Percentiles rank a stretch among this genome's conserved stretches.
Evolutionary conservation across 2,888 invertebrate species (phyloP).

Genomic region (Acronicta psi): DNA sequence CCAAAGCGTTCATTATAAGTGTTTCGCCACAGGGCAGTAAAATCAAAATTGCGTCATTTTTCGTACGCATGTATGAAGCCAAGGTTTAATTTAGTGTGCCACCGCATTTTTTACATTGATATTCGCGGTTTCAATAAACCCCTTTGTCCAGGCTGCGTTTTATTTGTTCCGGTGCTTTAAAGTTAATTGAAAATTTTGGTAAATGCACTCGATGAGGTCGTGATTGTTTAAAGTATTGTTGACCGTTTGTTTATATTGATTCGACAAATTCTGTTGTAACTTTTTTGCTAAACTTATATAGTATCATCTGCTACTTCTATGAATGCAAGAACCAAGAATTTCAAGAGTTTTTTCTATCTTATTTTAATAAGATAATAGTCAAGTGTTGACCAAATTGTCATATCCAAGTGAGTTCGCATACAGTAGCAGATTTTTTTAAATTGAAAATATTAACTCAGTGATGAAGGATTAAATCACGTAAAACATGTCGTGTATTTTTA

Average conservation of each 20-base stretch:
- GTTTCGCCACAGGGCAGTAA: conserved; percentile 48
- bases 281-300: neutral
- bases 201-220: conserved; percentile 67
- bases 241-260: conserved; percentile 23
- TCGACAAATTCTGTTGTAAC: conserved; percentile 6
- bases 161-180: conserved; percentile 77
- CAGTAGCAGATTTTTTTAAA: conserved; percentile 2
- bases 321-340: too few species aligned
- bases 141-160: conserved; percentile 71
- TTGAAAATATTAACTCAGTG: conserved; percentile 22
- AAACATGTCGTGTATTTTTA: conserved; percentile 44
- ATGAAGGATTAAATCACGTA: conserved; percentile 27
- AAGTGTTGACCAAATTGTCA: too few species aligned
- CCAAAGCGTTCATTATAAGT: conserved; percentile 35
- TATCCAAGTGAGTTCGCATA: too few species aligned
- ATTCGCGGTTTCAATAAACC: conserved; percentile 71
- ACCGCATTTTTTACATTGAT: conserved; percentile 66
- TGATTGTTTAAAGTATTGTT: conserved; percentile 56
- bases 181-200: conserved; percentile 77
- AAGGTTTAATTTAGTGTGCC: conserved; percentile 64
- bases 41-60: conserved; percentile 47
- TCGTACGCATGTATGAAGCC: conserved; percentile 36
- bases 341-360: too few species aligned
- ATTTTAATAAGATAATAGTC: too few species aligned
- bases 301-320: neutral